Evolutionary conservation across 2,113 vertebrate species (phyloP).

Genomic region (Trochalopteron elliotii): DNA sequence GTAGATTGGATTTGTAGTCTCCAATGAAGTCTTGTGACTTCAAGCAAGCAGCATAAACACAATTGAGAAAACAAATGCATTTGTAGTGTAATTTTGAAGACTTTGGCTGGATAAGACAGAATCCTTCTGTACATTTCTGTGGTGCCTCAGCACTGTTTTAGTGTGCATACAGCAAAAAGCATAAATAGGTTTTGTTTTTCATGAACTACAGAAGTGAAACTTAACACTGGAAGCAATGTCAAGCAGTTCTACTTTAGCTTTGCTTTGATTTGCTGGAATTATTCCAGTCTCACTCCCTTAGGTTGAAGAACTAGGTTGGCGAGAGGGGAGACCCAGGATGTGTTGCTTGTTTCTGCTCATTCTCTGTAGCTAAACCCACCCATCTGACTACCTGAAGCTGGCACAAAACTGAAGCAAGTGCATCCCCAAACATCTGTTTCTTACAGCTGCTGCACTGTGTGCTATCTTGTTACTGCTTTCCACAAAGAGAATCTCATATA

Average conservation of each 20-base stretch:
- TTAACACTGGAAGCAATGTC: neutral
- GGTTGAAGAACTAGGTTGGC: fast-evolving
- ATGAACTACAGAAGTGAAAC: neutral
- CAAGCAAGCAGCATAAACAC: neutral
- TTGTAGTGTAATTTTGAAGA: neutral
- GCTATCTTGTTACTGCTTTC: neutral
- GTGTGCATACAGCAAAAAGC: neutral
- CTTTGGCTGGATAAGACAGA: neutral
- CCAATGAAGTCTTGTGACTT: neutral
- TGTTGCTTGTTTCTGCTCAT: neutral
- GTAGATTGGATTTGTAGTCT: neutral
- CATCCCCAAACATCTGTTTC: neutral
- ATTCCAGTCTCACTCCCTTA: neutral
- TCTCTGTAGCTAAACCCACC: neutral
- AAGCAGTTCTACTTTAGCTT: neutral
- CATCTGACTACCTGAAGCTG: neutral
- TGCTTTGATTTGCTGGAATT: neutral
- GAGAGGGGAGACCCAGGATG: neutral
- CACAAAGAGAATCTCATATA: neutral
- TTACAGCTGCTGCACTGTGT: neutral
- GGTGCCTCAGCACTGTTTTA: neutral
- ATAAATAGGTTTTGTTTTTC: neutral
- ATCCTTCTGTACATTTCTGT: neutral
- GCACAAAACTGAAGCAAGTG: neutral
- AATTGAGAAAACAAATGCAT: neutral